Conservation (phyloP, 1,140 invertebrate genomes). For the Epicauta chinensis region DNA sequence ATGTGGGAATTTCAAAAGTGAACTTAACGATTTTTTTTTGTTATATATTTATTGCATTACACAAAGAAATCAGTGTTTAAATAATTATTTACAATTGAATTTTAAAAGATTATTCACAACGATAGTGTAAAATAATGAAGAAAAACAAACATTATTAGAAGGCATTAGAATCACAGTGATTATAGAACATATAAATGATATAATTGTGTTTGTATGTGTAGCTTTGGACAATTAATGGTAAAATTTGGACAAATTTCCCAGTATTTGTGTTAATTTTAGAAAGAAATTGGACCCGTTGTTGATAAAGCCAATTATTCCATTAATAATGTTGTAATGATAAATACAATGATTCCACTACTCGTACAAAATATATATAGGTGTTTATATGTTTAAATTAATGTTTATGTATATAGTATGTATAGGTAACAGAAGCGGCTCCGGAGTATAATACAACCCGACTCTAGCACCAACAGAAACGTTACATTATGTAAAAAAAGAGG, state of each 20-base stretch:
- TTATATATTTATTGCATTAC: conserved; percentile 24
- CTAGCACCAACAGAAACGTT: no score
- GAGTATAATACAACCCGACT: no score
- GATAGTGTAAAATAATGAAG: conserved; percentile 11
- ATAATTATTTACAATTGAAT: conserved; percentile 18
- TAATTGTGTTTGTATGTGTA: conserved; percentile 1
- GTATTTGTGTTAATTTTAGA: neutral
- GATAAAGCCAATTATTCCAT: neutral
- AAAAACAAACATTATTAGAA: conserved; percentile 15
- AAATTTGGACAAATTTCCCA: no score
- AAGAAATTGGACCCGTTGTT: neutral
- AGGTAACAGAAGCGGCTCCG: no score
- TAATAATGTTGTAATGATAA: neutral
- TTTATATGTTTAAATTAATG: no score
- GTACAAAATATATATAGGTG: neutral
- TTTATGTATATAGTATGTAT: no score
- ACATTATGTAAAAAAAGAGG: no score
- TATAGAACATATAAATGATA: conserved; percentile 16
- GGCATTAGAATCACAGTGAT: conserved; percentile 24
- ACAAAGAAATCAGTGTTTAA: conserved; percentile 27
- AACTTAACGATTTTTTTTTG: neutral
- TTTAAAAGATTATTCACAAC: conserved; percentile 15
- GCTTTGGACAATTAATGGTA: neutral
- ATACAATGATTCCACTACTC: neutral
- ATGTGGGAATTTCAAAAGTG: neutral